Evolutionary conservation across 2,888 invertebrate genomes (phyloP), one percentile per base, ranked within the genome.

Genomic region (Drosophila rellima): DNA sequence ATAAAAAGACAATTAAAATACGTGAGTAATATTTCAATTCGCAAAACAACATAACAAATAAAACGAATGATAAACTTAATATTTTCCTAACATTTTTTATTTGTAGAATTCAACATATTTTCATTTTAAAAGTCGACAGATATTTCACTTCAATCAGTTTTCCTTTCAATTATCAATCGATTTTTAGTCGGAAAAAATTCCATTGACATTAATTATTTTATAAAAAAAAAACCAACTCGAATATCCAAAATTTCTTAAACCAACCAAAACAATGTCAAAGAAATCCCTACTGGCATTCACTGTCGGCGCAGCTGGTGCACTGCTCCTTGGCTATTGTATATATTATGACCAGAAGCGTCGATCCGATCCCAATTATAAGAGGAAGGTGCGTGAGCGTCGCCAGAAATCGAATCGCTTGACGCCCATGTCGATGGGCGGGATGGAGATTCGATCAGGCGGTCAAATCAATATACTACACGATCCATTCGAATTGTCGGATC

Each of bases 301-400:
- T 10, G 62, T 59, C 0, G 74, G 70, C n/a, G 47, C 68, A 2
- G 74, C 65, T 8, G 61, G 71, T 20, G 71, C 56, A 0, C 0
- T 72, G 0, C 15, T 74, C 0, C n/a, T 78, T 11, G 75, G 68
- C 10, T 69, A 62, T 51, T 79, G 75, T 20, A 50, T 79, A 1
- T 78, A 78, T 13, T 78, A 47, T 15, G 78, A 78, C 57, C 57
- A 45, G 7, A 74, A 69, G 20, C 79, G 78, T 37, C 64, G 75
- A 11, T 31, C 59, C 13, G 57, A 74, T 62, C 78, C 78, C 10
- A 18, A 74, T 2, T 78, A 78, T 29, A 71, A 59, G 51, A 50
- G 45, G 5, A 74, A 66, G 20, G 59, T 78, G 13, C 79, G 33
- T 11, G 52, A 59, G 11, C 78, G 79, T 42, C 79, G 74, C 7